Base-by-base conservation (phyloP, 1,140 invertebrate species). In the Cotesia vestalis region DNA sequence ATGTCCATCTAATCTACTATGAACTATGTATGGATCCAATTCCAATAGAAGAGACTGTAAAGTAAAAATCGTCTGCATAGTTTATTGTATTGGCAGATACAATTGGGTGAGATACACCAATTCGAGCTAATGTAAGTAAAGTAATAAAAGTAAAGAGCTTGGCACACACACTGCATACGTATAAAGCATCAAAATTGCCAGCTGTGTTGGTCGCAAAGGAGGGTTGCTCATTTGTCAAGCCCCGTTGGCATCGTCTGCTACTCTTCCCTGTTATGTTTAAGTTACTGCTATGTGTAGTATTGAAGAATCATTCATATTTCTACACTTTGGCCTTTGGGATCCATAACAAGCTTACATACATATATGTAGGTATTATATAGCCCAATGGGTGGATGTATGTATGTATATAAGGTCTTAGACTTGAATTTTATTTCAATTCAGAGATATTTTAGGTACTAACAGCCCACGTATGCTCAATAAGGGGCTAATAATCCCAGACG, bases 151-250 rank as follows among this genome's bases (percentile, higher is more conserved):
- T 59, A 40, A 46, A 35, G 27, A 57, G 35, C 34, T 57, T 57
- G 53, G 35, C 20, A 36, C 34, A 52, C 51, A 38, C 12, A 36
- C 27, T n/a, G n/a, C 36, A 27, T 34, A 66, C 9, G 40, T 8
- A 38, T 14, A 40, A 55, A 40, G 36, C 53, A 40, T 5, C 9
- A 70, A 40, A 62, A 70, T 70, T 70, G 59, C 57, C 68, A 70
- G 68, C 68, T 70, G 68, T 52, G 61, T 27, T n/a, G 4, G 27
- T 46, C 35, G 4, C 12, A 20, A 55, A 8, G 12, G 68, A 61
- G 55, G 55, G 67, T 62, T 70, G 68, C 60, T 70, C 68, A 70
- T 70, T 70, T 62, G 68, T 70, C 68, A 70, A 60, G n/a, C 68
- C 66, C 68, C 38, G 27, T 70, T 70, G 57, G 57, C 57, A 59